Percentiles rank a stretch among this genome's conserved stretches.
Evolutionary conservation across 2,888 invertebrate species (phyloP).

Genomic region (Melanargia galathea): DNA sequence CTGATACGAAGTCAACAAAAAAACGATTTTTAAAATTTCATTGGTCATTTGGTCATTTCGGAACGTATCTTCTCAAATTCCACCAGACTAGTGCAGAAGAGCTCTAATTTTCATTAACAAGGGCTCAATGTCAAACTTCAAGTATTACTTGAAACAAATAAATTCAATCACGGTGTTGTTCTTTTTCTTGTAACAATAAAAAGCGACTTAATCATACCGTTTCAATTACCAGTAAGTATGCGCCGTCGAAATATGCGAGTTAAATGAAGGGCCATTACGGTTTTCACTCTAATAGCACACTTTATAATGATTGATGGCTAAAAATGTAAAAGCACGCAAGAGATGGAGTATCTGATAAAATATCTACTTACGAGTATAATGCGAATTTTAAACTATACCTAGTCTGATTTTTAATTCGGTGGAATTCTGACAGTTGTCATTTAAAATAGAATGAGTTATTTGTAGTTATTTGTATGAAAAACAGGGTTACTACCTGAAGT

Average conservation of each 20-base stretch:
- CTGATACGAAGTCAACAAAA: no score
- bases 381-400: conserved; percentile 4
- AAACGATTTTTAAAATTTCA: no score
- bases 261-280: conserved; percentile 25
- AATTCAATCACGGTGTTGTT: conserved; percentile 36
- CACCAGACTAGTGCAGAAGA: background rate
- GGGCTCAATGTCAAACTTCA: conserved; percentile 14
- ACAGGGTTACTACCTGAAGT: no score
- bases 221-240: conserved; percentile 18
- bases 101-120: background rate
- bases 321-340: conserved; percentile 19
- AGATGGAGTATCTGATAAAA: conserved; percentile 7
- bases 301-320: background rate
- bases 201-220: conserved; percentile 14
- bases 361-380: background rate
- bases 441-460: no score
- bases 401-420: no score
- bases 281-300: conserved; percentile 24
- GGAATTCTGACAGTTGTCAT: no score
- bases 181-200: conserved; percentile 23
- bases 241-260: conserved; percentile 26
- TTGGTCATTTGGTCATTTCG: no score
- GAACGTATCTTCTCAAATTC: background rate
- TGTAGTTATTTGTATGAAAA: no score
- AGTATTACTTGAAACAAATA: conserved; percentile 26